Evolutionary conservation across 2,888 invertebrate genomes (phyloP).

Genomic region (Busseola fusca): DNA sequence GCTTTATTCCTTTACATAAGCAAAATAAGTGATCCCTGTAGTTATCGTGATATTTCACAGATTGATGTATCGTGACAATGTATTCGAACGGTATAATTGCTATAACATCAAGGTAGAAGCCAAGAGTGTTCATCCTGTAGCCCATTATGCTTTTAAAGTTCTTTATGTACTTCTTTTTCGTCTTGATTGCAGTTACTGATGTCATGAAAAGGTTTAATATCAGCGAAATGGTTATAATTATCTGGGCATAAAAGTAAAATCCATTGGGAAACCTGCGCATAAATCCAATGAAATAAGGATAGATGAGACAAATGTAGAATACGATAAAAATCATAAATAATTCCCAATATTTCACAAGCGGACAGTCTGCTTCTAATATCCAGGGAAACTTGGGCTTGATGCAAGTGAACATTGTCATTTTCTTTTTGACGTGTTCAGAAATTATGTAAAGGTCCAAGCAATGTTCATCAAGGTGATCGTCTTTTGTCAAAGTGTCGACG

Average conservation of each 20-base stretch:
- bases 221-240: conserved; percentile 79
- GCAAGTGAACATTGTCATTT: conserved; percentile 77
- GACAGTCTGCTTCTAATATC: conserved; percentile 84
- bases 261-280: conserved; percentile 78
- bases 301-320: conserved; percentile 80
- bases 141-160: conserved; percentile 78
- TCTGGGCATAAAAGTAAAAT: conserved; percentile 78
- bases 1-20: conserved; percentile 86
- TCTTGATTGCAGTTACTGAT: conserved; percentile 84
- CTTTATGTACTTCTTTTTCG: conserved; percentile 80
- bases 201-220: conserved; percentile 82
- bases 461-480: conserved; percentile 78
- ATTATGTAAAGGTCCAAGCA: conserved; percentile 84
- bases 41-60: conserved; percentile 76
- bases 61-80: conserved; percentile 80
- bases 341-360: conserved; percentile 85
- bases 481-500: conserved; percentile 72
- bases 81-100: conserved; percentile 86
- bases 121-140: conserved; percentile 82
- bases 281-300: conserved; percentile 86
- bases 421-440: conserved; percentile 84
- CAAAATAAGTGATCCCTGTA: conserved; percentile 83
- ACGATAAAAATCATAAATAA: conserved; percentile 80
- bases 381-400: conserved; percentile 81
- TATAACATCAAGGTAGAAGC: conserved; percentile 86